phyloP scores from a whole-genome alignment of 2,797 vertebrate species.

The Neosalanx taihuensis region DNA sequence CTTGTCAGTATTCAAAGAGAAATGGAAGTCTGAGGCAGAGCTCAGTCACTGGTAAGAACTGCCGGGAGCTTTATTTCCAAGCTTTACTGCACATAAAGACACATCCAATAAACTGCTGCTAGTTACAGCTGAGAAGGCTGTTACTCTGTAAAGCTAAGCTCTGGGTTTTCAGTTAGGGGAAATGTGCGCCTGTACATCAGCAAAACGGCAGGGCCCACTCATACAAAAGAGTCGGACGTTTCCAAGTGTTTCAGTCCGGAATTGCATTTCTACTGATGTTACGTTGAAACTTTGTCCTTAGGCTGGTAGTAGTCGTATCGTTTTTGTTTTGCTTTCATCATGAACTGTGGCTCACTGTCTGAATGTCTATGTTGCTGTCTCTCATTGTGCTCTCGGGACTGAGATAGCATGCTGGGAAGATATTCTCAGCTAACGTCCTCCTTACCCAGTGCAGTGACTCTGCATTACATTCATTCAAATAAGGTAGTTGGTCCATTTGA shows the following conservation, averaged over 20 bases:
- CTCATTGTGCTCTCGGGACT: slow-evolving; percentile 26
- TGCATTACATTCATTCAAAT: slow-evolving; percentile 46
- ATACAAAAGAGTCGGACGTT: neutral
- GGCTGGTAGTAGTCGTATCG: neutral
- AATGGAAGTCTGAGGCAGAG: slow-evolving; percentile 37
- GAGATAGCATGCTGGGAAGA: slow-evolving; percentile 23
- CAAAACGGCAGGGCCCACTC: neutral
- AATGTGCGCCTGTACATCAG: slow-evolving; percentile 7
- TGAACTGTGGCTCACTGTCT: neutral
- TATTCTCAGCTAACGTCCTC: slow-evolving; percentile 44
- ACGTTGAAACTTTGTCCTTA: neutral
- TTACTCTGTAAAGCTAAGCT: slow-evolving; percentile 50
- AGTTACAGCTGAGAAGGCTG: slow-evolving; percentile 54
- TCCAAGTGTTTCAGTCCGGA: neutral
- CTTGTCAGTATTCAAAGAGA: slow-evolving; percentile 38
- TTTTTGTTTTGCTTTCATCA: neutral
- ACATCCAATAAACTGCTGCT: slow-evolving; percentile 58
- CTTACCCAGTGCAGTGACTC: slow-evolving; percentile 49
- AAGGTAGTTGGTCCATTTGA: slow-evolving; percentile 32
- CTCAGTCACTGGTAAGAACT: slow-evolving; percentile 12
- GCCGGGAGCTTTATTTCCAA: slow-evolving; percentile 17
- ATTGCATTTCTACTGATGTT: neutral
- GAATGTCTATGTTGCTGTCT: neutral
- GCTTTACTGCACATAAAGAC: slow-evolving; percentile 62
- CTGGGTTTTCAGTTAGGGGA: neutral